A percentile compares a stretch with the other conserved stretches of the same genome.
These are phyloP conservation scores for Akabosia matsudoensis DNA, from an alignment of 1,140 invertebrate genomes.

Conservation along the genomic window DNA sequence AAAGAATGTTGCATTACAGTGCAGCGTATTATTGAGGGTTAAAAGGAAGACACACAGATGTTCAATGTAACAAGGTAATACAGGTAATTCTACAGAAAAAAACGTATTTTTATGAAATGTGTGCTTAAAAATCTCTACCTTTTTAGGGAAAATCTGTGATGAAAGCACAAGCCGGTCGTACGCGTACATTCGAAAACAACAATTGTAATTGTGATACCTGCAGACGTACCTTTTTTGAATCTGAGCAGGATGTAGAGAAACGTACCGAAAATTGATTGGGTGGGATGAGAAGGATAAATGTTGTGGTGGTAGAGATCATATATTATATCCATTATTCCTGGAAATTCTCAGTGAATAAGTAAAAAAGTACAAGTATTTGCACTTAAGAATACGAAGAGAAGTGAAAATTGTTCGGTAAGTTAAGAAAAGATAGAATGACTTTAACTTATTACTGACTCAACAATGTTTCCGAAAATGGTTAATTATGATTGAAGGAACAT, in stretches of 20 bases:
- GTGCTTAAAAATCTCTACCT: background rate
- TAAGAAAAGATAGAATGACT: too few relatives aligned
- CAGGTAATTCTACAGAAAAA: background rate
- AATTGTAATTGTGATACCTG: background rate
- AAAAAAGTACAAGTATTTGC: too few relatives aligned
- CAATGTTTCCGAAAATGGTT: too few relatives aligned
- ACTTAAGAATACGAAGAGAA: too few relatives aligned
- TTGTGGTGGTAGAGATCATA: too few relatives aligned
- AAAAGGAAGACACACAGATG: background rate
- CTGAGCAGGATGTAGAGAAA: background rate
- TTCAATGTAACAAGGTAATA: too few relatives aligned
- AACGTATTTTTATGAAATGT: background rate
- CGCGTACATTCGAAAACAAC: background rate
- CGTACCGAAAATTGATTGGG: constrained; percentile 1
- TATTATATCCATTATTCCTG: too few relatives aligned
- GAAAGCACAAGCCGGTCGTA: background rate
- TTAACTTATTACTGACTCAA: too few relatives aligned
- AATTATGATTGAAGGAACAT: too few relatives aligned
- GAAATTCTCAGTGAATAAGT: too few relatives aligned
- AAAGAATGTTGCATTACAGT: background rate
- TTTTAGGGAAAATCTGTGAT: background rate
- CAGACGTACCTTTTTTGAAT: background rate
- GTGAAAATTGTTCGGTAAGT: too few relatives aligned
- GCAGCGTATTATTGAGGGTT: background rate
- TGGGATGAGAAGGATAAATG: background rate